A percentile compares a stretch with the other conserved stretches of the same genome.
Evolutionary conservation across 2,888 invertebrate species (phyloP).

Genomic region (Corbicula japonica): DNA sequence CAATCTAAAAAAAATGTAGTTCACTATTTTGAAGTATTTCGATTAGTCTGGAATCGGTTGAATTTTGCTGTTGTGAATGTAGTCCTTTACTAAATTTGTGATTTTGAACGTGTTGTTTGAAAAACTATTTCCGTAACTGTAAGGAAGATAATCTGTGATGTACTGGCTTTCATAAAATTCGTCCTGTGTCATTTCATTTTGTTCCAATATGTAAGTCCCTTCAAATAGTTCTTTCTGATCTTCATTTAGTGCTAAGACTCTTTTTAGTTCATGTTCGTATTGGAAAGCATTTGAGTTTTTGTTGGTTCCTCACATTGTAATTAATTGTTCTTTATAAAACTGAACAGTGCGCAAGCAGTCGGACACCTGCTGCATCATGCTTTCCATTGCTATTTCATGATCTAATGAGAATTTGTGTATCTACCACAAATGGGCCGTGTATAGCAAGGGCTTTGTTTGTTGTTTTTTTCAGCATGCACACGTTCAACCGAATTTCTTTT

Average conservation of each 20-base stretch:
- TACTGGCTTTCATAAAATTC: too few relatives aligned
- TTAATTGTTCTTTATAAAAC: neutral
- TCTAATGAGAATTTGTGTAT: neutral
- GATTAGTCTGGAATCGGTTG: slow-evolving; percentile 1
- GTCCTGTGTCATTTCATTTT: neutral
- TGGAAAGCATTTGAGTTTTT: neutral
- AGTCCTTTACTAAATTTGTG: neutral
- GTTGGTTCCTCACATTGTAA: neutral
- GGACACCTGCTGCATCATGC: neutral
- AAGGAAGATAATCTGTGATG: neutral
- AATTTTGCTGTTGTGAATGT: neutral
- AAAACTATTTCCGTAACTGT: neutral
- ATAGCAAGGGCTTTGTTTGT: neutral
- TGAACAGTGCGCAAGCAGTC: neutral
- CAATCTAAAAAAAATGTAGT: neutral
- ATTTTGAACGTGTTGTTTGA: neutral
- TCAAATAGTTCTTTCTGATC: neutral
- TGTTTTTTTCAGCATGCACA: slow-evolving; percentile 20
- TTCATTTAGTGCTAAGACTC: neutral
- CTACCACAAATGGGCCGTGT: slow-evolving; percentile 7
- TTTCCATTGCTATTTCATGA: neutral
- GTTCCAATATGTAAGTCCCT: neutral
- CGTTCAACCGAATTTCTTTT: slow-evolving; percentile 9
- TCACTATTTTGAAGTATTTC: neutral
- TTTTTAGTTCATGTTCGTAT: neutral